A percentile compares a stretch with the other conserved stretches of the same genome.
Evolutionary conservation across 1,140 invertebrate species (phyloP).

Genomic region (Neodiprion fabricii): DNA sequence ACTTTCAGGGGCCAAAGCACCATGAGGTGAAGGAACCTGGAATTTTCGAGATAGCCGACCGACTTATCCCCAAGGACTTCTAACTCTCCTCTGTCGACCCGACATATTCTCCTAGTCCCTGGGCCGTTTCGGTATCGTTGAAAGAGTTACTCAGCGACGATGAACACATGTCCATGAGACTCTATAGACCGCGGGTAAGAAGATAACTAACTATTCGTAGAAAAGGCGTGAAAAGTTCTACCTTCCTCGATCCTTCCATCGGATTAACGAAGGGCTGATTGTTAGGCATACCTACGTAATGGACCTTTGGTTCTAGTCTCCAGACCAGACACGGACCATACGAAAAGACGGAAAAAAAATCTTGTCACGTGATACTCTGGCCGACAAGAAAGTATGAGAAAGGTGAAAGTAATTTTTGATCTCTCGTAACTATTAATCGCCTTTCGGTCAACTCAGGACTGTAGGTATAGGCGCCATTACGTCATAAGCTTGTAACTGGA

Average conservation of each 20-base stretch:
- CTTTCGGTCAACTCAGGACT: too few species aligned
- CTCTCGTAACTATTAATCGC: constrained; percentile 7
- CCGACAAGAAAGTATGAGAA: constrained; percentile 1
- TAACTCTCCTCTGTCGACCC: neutral
- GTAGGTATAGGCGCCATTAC: too few species aligned
- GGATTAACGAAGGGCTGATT: constrained; percentile 57
- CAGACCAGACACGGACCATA: neutral
- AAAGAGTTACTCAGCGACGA: constrained; percentile 12
- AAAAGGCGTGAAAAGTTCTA: constrained; percentile 50
- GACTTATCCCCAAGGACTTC: neutral
- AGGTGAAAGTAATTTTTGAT: neutral
- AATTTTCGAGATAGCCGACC: neutral
- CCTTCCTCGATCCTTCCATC: constrained; percentile 51
- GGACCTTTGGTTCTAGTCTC: constrained; percentile 25
- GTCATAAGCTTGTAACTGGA: too few species aligned
- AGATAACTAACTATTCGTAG: constrained; percentile 18
- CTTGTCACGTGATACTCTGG: neutral
- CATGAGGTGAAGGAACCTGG: neutral
- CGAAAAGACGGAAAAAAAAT: neutral
- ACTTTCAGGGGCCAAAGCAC: neutral
- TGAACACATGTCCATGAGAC: constrained; percentile 18
- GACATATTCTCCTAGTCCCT: neutral
- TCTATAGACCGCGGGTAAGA: constrained; percentile 24
- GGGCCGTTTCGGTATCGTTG: neutral
- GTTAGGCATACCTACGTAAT: constrained; percentile 46